A percentile compares a stretch with the other conserved stretches of the same genome.
Evolutionary conservation across 2,888 invertebrate species (phyloP).

Genomic region (Hanleya hanleyi): DNA sequence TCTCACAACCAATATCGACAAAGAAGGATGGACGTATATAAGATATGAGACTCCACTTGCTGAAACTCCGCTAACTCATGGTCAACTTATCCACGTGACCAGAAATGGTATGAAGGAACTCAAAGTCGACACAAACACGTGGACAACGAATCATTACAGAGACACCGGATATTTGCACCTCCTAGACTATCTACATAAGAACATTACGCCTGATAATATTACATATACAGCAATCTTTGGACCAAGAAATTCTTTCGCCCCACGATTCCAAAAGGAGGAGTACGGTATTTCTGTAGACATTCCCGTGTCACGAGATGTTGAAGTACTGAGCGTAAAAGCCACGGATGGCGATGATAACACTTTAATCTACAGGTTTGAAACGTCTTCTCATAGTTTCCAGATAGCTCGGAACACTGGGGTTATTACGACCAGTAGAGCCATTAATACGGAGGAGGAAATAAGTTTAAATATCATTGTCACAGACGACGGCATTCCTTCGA

Average conservation of each 20-base stretch:
- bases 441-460: too few species aligned
- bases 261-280: constrained; percentile 14
- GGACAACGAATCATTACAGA: constrained; percentile 37
- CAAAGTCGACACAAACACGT: constrained; percentile 32
- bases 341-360: too few species aligned
- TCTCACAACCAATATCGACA: constrained; percentile 9
- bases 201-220: not conserved
- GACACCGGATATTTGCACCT: constrained; percentile 32
- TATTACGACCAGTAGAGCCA: too few species aligned
- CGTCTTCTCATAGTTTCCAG: too few species aligned
- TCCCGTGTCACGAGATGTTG: not conserved
- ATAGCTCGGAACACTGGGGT: too few species aligned
- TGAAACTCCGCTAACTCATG: not conserved
- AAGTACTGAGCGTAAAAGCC: too few species aligned
- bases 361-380: too few species aligned
- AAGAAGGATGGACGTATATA: constrained; percentile 25
- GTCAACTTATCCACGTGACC: constrained; percentile 17
- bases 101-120: constrained; percentile 21
- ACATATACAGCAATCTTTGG: constrained; percentile 30
- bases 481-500: too few species aligned
- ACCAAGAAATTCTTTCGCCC: constrained; percentile 27
- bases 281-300: not conserved
- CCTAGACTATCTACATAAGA: too few species aligned
- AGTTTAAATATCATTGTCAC: too few species aligned
- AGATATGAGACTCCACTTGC: constrained; percentile 33